These are phyloP conservation scores for Cheilosia vulpina DNA, from an alignment of 2,888 invertebrate genomes.

Conservation along the genomic window DNA sequence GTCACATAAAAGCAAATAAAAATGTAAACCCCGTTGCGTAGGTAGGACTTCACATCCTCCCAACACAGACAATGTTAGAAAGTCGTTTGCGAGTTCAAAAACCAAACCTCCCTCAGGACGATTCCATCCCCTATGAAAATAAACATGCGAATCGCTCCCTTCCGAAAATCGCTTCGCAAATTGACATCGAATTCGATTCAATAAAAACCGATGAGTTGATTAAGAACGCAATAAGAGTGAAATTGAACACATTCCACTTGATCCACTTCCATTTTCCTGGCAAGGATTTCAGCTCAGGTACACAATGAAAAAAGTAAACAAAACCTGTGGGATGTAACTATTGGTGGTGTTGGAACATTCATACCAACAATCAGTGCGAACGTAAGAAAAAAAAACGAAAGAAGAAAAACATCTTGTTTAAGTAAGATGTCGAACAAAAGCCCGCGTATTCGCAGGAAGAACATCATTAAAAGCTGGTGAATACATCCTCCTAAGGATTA, in stretches of 20 bases:
- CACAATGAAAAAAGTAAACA: not conserved
- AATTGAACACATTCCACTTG: slow-evolving; percentile 66
- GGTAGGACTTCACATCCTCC: slow-evolving; percentile 9
- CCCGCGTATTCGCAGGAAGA: not conserved
- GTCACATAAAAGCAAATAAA: slow-evolving; percentile 38
- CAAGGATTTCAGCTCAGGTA: slow-evolving; percentile 11
- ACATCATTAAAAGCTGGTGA: slow-evolving; percentile 45
- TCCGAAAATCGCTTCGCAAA: slow-evolving; percentile 42
- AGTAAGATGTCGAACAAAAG: slow-evolving; percentile 49
- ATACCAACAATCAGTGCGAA: slow-evolving; percentile 40
- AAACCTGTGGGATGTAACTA: not conserved
- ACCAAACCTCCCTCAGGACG: not conserved
- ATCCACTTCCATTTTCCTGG: slow-evolving; percentile 28
- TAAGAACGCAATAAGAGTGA: slow-evolving; percentile 56
- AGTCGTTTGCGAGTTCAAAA: slow-evolving; percentile 27
- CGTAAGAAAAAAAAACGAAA: slow-evolving; percentile 7
- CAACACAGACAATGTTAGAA: slow-evolving; percentile 5
- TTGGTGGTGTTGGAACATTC: not conserved
- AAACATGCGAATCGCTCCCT: slow-evolving; percentile 26
- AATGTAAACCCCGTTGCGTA: slow-evolving; percentile 16
- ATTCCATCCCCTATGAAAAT: not conserved
- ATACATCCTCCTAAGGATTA: slow-evolving; percentile 47
- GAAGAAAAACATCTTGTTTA: slow-evolving; percentile 36
- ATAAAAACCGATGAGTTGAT: slow-evolving; percentile 60
- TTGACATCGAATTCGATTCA: slow-evolving; percentile 51